Evolutionary conservation across 2,888 invertebrate genomes (phyloP), one percentile per base, ranked within the genome.

Genomic region (Disparrhopalites patrizii): DNA sequence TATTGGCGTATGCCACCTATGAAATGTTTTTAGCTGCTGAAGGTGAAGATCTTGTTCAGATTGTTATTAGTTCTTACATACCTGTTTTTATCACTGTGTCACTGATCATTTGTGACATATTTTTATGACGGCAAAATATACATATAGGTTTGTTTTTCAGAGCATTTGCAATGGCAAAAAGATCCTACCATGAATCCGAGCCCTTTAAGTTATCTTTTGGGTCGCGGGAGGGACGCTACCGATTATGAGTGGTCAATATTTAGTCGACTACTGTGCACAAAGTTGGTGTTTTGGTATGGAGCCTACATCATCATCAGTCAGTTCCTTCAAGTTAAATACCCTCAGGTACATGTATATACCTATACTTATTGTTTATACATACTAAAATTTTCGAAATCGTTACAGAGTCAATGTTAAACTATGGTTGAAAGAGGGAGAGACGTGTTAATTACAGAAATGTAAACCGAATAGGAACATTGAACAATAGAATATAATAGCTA

Each of bases 211-310:
- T 60, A 86, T 10, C 79, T 84, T 74, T 72, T 85, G 55, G 78
- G 80, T 30, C 81, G 83, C 74, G 82, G 82, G 69, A 84, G 83
- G 79, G 90, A 90, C 80, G 79, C 81, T 27, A 83, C 87, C 23
- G 89, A 90, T 79, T 81, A 83, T 76, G 90, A 90, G 81, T 90
- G 89, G 89, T 83, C 79, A 76, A 81, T 83, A 65, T 87, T 73
- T 62, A 55, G 65, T 2, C 27, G 33, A 8, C 1, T 65, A 5
- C 58, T 70, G 36, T 31, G 54, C 25, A 33, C 64, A 10, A 65
- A 57, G 27, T 27, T 73, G 1, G 62, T 68, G n/a, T 54, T 65
- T 57, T 71, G 70, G 70, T 71, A 68, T 55, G 51, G 43, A 0
- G 13, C 61, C 0, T 71, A 71, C 58, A 36, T 67, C 5, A 40